These are phyloP conservation scores for Holacanthus passer DNA, from an alignment of 2,113 vertebrate species.

Conservation along the genomic window DNA sequence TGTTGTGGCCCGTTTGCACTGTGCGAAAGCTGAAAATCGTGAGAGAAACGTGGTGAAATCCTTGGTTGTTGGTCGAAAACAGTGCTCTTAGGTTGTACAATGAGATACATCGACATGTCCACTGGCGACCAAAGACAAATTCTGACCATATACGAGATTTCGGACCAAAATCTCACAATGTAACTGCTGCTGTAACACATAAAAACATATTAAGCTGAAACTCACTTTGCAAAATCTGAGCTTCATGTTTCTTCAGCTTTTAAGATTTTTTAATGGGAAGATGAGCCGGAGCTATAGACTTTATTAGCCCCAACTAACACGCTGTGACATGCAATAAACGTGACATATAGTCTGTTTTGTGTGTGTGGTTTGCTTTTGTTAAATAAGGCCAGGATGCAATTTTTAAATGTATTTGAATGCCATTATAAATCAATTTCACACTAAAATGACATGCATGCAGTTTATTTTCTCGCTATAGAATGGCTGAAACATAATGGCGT, in stretches of 20 bases:
- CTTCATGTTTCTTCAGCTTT: too few species aligned
- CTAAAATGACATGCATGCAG: background rate
- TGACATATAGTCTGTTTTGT: background rate
- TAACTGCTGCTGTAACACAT: background rate
- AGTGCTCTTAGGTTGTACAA: background rate
- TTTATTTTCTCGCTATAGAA: background rate
- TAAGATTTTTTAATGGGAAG: too few species aligned
- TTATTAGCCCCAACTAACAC: background rate
- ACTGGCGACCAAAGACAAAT: too few species aligned
- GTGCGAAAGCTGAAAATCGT: background rate
- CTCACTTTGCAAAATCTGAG: background rate
- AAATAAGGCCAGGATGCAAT: background rate
- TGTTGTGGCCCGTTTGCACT: background rate
- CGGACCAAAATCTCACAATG: background rate
- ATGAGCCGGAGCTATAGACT: background rate
- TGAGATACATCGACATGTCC: background rate
- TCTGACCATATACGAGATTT: too few species aligned
- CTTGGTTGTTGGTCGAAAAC: background rate
- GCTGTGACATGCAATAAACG: background rate
- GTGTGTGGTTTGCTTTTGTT: conserved; percentile 4
- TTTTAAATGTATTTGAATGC: conserved; percentile 4
- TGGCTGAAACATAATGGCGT: background rate
- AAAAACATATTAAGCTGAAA: conserved; percentile 3
- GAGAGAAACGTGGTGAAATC: background rate
- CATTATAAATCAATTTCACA: background rate